Conservation (phyloP, 2,888 invertebrate genomes). For the Rhagophthalmus giganteus region DNA sequence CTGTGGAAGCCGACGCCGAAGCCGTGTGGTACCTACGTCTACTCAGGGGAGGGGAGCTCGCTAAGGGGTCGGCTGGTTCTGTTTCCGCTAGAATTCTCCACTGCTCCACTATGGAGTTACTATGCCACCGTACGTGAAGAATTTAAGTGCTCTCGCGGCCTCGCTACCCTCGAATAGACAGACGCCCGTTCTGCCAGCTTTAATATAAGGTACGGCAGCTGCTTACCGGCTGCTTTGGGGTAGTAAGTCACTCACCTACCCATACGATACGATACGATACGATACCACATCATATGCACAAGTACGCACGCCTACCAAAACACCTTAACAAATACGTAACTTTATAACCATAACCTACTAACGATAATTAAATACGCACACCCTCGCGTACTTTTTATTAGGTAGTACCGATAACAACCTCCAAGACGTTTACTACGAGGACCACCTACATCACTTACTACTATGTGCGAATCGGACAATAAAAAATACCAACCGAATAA, state of each 20-base stretch:
- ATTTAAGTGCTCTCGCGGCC: constrained; percentile 39
- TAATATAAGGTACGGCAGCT: constrained; percentile 52
- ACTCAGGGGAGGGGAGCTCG: constrained; percentile 45
- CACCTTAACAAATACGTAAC: constrained; percentile 38
- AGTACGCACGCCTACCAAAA: constrained; percentile 34
- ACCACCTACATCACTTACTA: too few relatives aligned
- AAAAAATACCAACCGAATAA: too few relatives aligned
- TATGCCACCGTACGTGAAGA: constrained; percentile 28
- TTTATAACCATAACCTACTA: constrained; percentile 37
- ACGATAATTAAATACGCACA: constrained; percentile 4
- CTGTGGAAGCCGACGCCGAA: constrained; percentile 44
- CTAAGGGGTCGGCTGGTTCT: constrained; percentile 50
- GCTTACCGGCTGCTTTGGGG: constrained; percentile 46
- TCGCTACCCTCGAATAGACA: constrained; percentile 53
- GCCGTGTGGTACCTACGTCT: constrained; percentile 52
- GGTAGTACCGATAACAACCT: too few relatives aligned
- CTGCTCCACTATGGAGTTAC: constrained; percentile 22
- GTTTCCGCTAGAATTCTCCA: constrained; percentile 47
- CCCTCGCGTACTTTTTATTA: too few relatives aligned
- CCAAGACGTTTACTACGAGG: too few relatives aligned
- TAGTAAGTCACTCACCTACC: constrained; percentile 41
- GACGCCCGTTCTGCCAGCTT: constrained; percentile 50
- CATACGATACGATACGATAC: constrained; percentile 15
- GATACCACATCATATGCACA: constrained; percentile 33
- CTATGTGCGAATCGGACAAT: too few relatives aligned